phyloP scores from a whole-genome alignment of 2,797 vertebrate genomes.

The Pangasius krempfi region DNA sequence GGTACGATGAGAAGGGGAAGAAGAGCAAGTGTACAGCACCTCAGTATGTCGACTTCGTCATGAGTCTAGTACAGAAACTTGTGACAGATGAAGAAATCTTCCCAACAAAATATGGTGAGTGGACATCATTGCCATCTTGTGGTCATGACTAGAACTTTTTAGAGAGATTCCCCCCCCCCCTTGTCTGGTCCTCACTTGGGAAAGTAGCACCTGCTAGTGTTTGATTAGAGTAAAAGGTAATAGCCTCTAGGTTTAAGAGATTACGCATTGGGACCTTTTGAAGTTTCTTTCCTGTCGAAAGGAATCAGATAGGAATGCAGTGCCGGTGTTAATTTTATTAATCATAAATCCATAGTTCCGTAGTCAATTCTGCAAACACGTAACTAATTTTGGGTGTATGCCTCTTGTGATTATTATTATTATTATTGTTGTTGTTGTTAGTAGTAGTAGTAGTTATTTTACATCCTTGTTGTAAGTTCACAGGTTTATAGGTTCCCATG shows the following conservation, averaged over 20 bases:
- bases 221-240: background rate
- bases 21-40: constrained; percentile 98
- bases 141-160: background rate
- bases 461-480: background rate
- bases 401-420: background rate
- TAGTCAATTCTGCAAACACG: background rate
- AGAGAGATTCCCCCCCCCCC: too few relatives aligned
- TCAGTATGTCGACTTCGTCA: constrained; percentile 98
- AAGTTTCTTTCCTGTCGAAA: background rate
- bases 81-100: constrained; percentile 98
- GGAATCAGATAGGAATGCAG: background rate
- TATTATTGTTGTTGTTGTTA: background rate
- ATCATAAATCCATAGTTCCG: background rate
- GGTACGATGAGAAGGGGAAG: constrained; percentile 97
- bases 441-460: background rate
- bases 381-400: background rate
- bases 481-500: background rate
- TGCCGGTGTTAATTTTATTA: background rate
- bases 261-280: background rate
- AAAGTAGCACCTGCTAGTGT: background rate
- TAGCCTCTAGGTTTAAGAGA: background rate
- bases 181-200: background rate
- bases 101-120: constrained; percentile 95
- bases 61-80: constrained; percentile 97
- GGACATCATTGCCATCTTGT: background rate